Evolutionary conservation across 2,797 vertebrate genomes (phyloP).

Genomic region (Acipenser transmontanus): DNA sequence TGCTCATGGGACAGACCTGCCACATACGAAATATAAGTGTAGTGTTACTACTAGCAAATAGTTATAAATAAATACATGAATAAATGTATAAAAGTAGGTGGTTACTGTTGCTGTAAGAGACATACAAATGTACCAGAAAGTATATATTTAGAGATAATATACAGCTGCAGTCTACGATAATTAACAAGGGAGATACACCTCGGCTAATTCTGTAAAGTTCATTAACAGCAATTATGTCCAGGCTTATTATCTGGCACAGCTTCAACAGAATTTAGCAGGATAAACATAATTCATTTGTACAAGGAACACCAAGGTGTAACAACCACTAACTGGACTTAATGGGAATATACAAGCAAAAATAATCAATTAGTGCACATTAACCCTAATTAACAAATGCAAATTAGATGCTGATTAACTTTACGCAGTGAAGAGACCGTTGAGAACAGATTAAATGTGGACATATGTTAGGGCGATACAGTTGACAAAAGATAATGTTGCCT

Average conservation of each 20-base stretch:
- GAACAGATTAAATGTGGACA: conserved; percentile 54
- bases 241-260: conserved; percentile 57
- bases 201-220: conserved; percentile 54
- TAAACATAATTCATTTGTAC: conserved; percentile 65
- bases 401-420: conserved; percentile 61
- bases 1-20: conserved; percentile 89
- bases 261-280: conserved; percentile 58
- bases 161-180: neutral
- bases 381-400: conserved; percentile 77
- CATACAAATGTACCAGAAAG: too few species aligned
- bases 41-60: neutral
- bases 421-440: conserved; percentile 48
- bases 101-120: too few species aligned
- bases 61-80: neutral
- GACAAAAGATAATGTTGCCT: conserved; percentile 54
- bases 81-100: neutral
- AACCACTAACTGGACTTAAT: conserved; percentile 59
- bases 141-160: too few species aligned
- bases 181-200: conserved; percentile 20
- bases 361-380: conserved; percentile 81
- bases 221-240: conserved; percentile 78
- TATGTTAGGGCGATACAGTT: conserved; percentile 62
- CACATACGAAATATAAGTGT: conserved; percentile 12
- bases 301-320: conserved; percentile 49
- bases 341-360: conserved; percentile 71